Evolutionary conservation across 2,797 vertebrate genomes (phyloP).

Genomic region (Sebastes steindachneri): DNA sequence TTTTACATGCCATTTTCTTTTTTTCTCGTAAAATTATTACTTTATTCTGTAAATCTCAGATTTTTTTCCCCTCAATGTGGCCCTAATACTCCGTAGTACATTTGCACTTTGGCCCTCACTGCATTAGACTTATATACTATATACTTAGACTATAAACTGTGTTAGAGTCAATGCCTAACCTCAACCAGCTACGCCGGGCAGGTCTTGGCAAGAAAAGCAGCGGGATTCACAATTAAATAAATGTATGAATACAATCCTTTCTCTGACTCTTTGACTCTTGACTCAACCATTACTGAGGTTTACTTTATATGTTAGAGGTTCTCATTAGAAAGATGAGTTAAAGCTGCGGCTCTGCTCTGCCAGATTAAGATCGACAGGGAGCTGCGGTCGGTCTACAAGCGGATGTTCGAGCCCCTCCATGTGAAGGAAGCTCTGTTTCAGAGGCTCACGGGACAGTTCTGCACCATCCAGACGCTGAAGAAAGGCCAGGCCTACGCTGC

Average conservation of each 20-base stretch:
- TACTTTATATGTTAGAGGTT: neutral
- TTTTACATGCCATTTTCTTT: too few relatives aligned
- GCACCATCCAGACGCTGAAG: constrained; percentile 92
- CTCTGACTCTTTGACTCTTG: neutral
- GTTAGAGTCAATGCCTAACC: neutral
- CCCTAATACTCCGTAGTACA: too few relatives aligned
- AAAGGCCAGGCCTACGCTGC: constrained; percentile 93
- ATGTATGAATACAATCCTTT: neutral
- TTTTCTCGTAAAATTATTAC: too few relatives aligned
- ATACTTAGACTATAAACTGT: too few relatives aligned
- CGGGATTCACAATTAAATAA: neutral
- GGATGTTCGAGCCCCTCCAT: constrained; percentile 95
- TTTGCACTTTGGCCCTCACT: too few relatives aligned
- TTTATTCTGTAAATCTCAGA: too few relatives aligned
- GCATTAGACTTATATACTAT: too few relatives aligned
- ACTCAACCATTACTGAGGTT: neutral
- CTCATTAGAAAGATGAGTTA: neutral
- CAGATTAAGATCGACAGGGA: constrained; percentile 98
- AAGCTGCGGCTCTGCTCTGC: constrained; percentile 16
- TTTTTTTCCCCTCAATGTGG: too few relatives aligned
- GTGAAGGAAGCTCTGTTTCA: constrained; percentile 94
- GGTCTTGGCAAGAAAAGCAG: neutral
- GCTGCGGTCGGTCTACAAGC: constrained; percentile 90
- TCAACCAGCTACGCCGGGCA: neutral
- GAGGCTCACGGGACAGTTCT: constrained; percentile 96